phyloP scores from a whole-genome alignment of 2,113 vertebrate genomes.

The Megaceryle torquata region DNA sequence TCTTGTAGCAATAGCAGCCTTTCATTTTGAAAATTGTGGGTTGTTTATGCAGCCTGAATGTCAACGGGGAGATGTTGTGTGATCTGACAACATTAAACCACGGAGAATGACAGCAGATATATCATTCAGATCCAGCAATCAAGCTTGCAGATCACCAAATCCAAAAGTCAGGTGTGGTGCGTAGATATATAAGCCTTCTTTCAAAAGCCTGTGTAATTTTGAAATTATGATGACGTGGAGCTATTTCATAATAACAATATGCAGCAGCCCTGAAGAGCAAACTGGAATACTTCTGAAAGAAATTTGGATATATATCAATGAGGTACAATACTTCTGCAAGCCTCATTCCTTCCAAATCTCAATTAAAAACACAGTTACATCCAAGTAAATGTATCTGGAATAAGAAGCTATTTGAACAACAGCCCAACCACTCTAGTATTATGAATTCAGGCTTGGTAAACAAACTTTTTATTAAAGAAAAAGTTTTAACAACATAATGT shows the following conservation, averaged over 20 bases:
- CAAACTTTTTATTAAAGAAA: background rate
- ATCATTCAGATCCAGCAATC: background rate
- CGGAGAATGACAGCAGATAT: background rate
- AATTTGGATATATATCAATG: rapidly evolving
- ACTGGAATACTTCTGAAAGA: background rate
- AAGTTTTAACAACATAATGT: rapidly evolving
- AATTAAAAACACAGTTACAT: background rate
- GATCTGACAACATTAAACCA: background rate
- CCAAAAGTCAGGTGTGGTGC: background rate
- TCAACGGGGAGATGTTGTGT: background rate
- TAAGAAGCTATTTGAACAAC: background rate
- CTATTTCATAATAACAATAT: background rate
- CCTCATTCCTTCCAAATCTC: background rate
- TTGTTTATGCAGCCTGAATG: background rate
- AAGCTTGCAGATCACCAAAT: background rate
- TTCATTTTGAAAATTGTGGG: background rate
- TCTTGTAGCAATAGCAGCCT: background rate
- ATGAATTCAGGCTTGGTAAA: background rate
- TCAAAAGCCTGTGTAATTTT: background rate
- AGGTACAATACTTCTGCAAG: rapidly evolving
- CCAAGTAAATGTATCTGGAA: background rate
- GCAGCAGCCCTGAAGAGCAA: background rate
- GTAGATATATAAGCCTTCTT: rapidly evolving
- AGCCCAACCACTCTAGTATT: background rate
- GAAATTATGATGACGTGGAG: background rate